Evolutionary conservation across 1,140 invertebrate genomes (phyloP), one percentile per base, ranked within the genome.

Genomic region (Zaprionus davidi): DNA sequence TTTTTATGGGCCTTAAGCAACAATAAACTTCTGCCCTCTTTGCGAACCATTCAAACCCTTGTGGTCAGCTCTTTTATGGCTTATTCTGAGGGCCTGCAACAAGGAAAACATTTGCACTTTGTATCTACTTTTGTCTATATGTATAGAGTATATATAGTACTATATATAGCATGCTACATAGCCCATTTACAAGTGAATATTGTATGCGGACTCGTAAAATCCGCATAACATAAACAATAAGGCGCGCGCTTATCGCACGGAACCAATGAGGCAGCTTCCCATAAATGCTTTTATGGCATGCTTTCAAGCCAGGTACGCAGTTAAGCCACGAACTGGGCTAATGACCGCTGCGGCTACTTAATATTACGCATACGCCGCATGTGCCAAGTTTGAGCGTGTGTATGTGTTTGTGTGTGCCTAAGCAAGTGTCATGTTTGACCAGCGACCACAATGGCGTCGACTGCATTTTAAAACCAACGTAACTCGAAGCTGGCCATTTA

Each of bases 401-500:
- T 24, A 15, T 17, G 12, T 31, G 6, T 44, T 38, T 38, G 36
- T 63, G 22, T 76, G 62, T 60, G 44, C 31, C 46, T 57, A 60
- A 59, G 57, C 67, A 82, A 76, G 84, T 84, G 78, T 88, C 81
- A 72, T 88, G 66, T 81, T 90, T 81, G 81, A 88, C 65, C 78
- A 88, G 49, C 67, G 65, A 51, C 64, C 78, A 68, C 79, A 82
- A 73, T 53, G 62, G 41, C 66, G 36, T 55, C 46, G 28, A 78
- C 31, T 81, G 74, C 65, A 79, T 56, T 81, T 90, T 84, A 84
- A 90, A 81, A 85, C 69, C 81, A 84, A 49, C 81, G 84, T 81
- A 90, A 88, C 69, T 62, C 75, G 81, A 88, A 60, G 85, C 85
- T 73, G 41, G 41, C 81, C 57, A 72, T 77, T 66, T 71, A 66